A percentile compares a stretch with the other conserved stretches of the same genome.
These are phyloP conservation scores for Thinocorus orbignyianus DNA, from an alignment of 2,113 vertebrate species.

Conservation along the genomic window DNA sequence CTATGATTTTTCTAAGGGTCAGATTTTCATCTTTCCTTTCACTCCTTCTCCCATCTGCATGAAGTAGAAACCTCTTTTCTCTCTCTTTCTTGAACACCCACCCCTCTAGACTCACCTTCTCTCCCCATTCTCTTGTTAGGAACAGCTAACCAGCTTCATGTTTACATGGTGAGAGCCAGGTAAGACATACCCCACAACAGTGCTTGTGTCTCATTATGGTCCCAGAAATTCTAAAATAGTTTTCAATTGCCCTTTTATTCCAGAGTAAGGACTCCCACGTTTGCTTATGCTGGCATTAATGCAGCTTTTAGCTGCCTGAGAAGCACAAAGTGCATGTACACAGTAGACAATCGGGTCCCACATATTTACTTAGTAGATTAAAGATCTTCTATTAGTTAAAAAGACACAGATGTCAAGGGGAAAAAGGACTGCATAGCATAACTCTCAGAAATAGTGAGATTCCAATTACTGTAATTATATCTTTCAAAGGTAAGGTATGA, in stretches of 20 bases:
- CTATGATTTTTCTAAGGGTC: neutral
- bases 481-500: slow-evolving; percentile 62
- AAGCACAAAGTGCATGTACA: neutral
- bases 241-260: neutral
- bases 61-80: neutral
- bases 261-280: neutral
- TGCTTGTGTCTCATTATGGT: neutral
- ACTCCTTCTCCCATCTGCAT: neutral
- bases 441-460: slow-evolving; percentile 55
- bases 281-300: neutral
- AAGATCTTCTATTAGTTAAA: slow-evolving; percentile 51
- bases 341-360: neutral
- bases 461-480: slow-evolving; percentile 77
- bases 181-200: neutral
- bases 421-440: slow-evolving; percentile 26
- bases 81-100: neutral
- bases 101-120: neutral
- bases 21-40: neutral
- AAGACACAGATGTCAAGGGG: slow-evolving; percentile 52
- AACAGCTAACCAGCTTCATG: neutral
- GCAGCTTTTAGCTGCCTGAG: neutral
- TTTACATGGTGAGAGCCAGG: neutral
- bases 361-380: slow-evolving; percentile 33
- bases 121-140: neutral
- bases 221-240: neutral